Percentiles rank a stretch among this genome's conserved stretches.
phyloP scores from a whole-genome alignment of 2,888 invertebrate species.

The Tipula helvola region DNA sequence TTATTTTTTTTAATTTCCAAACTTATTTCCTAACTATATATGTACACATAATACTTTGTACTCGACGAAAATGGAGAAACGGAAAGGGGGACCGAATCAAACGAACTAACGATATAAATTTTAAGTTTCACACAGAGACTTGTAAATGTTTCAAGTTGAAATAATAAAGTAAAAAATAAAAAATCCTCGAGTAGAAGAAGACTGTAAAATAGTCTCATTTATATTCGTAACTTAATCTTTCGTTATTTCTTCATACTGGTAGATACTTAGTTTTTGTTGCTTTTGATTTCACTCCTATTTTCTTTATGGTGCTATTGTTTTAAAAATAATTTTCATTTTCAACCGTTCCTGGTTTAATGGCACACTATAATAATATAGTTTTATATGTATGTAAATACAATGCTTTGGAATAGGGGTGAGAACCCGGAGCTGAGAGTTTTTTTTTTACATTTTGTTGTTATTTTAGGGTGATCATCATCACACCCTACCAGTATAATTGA shows the following conservation, averaged over 20 bases:
- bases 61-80: neutral
- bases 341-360: neutral
- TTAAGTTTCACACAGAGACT: neutral
- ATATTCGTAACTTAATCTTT: conserved; percentile 4
- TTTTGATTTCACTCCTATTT: neutral
- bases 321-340: neutral
- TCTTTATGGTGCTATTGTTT: neutral
- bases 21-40: neutral
- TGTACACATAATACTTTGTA: neutral
- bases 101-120: neutral
- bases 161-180: neutral
- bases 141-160: neutral
- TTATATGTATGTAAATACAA: too few species aligned
- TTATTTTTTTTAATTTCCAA: neutral
- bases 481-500: neutral
- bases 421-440: neutral
- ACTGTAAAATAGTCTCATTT: neutral
- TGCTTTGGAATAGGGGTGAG: neutral
- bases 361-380: neutral
- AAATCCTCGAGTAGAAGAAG: neutral
- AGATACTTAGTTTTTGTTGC: neutral
- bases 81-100: neutral
- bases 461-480: neutral
- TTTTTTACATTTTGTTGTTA: neutral
- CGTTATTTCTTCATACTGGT: neutral